Conservation (phyloP, 2,113 vertebrate genomes). For the Cricetomys ansorgei region DNA sequence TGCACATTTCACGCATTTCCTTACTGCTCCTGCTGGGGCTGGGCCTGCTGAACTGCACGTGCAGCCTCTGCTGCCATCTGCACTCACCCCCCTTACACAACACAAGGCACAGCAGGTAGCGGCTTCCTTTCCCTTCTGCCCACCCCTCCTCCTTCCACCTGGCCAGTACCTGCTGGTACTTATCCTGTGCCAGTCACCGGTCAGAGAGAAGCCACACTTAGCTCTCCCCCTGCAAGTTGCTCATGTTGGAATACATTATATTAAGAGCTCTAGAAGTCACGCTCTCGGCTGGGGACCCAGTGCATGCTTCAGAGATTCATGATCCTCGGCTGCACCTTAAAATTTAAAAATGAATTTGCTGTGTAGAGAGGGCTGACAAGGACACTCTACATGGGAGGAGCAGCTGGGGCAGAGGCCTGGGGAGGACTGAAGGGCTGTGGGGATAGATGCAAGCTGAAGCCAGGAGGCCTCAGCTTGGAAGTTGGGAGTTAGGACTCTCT, state of each 20-base stretch:
- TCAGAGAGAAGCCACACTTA: not conserved
- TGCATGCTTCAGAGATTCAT: not conserved
- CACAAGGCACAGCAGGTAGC: not conserved
- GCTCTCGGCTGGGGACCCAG: not conserved
- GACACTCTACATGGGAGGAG: not conserved
- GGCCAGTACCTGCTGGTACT: not conserved
- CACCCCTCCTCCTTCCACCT: not conserved
- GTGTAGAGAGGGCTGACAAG: not conserved
- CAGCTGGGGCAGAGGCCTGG: not conserved
- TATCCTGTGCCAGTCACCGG: not conserved
- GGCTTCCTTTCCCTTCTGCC: not conserved
- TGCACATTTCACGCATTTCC: accelerated
- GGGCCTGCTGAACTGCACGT: accelerated
- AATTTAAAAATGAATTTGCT: not conserved
- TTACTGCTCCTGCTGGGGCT: not conserved
- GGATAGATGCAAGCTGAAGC: not conserved
- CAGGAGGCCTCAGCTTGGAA: not conserved
- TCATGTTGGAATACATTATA: not conserved
- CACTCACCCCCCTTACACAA: not conserved
- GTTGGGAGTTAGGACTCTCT: not conserved
- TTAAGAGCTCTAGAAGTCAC: not conserved
- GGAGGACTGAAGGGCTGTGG: not conserved
- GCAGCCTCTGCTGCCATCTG: not conserved
- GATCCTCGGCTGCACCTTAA: not conserved
- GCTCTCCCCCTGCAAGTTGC: not conserved